Percentiles rank a stretch among this genome's conserved stretches.
Evolutionary conservation across 2,888 invertebrate genomes (phyloP).

Genomic region (Teleogryllus oceanicus): DNA sequence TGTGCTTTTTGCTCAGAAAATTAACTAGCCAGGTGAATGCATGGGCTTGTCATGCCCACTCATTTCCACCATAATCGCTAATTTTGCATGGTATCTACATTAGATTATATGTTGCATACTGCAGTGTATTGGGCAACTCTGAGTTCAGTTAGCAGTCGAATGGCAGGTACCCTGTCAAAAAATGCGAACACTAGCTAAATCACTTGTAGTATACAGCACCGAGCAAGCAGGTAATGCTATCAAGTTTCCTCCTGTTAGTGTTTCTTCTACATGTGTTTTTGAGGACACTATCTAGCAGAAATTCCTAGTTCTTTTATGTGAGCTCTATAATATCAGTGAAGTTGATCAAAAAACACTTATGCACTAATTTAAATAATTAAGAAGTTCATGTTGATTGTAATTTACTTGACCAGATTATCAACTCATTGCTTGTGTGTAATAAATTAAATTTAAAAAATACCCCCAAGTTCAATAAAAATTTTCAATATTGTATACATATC

Average conservation of each 20-base stretch:
- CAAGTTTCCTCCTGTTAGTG: neutral
- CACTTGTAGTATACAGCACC: neutral
- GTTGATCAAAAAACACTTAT: no score
- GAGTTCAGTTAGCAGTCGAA: neutral
- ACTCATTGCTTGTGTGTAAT: no score
- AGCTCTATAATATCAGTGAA: no score
- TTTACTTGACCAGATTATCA: no score
- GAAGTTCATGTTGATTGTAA: no score
- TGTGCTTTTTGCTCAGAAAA: conserved; percentile 4
- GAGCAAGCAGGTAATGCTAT: neutral
- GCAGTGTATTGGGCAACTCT: neutral
- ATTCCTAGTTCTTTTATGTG: no score
- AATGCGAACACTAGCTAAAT: neutral
- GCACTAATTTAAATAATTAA: no score
- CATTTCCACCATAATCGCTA: neutral
- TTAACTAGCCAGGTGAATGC: neutral
- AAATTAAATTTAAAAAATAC: no score
- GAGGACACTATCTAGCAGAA: no score
- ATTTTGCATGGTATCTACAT: neutral
- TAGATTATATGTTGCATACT: neutral
- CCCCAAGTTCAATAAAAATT: no score
- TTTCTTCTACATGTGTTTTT: neutral
- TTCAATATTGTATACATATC: no score
- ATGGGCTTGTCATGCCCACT: neutral
- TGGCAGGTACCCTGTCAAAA: neutral